Evolutionary conservation across 2,888 invertebrate genomes (phyloP).

Genomic region (Nipponacmea schrenckii): DNA sequence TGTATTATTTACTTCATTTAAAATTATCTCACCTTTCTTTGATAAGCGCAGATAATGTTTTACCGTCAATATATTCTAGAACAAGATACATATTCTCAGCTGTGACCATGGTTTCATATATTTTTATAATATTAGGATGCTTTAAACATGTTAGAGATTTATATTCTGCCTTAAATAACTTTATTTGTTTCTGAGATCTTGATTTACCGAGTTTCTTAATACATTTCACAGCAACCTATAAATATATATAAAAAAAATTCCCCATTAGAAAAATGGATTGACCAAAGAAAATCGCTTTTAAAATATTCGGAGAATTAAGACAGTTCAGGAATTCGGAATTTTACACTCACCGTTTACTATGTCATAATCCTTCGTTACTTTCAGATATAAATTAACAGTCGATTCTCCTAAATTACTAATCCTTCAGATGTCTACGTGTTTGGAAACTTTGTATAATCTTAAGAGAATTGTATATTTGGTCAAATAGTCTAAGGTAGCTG

Average conservation of each 20-base stretch:
- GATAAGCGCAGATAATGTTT: constrained; percentile 14
- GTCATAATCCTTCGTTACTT: too few species aligned
- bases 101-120: constrained; percentile 25
- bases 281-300: too few species aligned
- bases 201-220: constrained; percentile 18
- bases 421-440: too few species aligned
- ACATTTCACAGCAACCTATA: constrained; percentile 24
- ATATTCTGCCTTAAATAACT: constrained; percentile 20
- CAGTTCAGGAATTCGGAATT: too few species aligned
- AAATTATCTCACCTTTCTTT: constrained; percentile 11
- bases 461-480: too few species aligned
- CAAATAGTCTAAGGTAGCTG: too few species aligned
- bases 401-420: too few species aligned
- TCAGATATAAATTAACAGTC: too few species aligned
- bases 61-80: constrained; percentile 19
- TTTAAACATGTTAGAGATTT: constrained; percentile 21
- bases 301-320: too few species aligned
- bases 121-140: constrained; percentile 19
- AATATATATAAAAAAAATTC: background rate
- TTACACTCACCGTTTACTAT: too few species aligned
- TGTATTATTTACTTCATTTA: background rate
- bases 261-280: too few species aligned
- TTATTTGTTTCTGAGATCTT: constrained; percentile 16
- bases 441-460: too few species aligned
- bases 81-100: constrained; percentile 21